Conservation (phyloP, 1,140 invertebrate species). For the Drosophila triauraria region DNA sequence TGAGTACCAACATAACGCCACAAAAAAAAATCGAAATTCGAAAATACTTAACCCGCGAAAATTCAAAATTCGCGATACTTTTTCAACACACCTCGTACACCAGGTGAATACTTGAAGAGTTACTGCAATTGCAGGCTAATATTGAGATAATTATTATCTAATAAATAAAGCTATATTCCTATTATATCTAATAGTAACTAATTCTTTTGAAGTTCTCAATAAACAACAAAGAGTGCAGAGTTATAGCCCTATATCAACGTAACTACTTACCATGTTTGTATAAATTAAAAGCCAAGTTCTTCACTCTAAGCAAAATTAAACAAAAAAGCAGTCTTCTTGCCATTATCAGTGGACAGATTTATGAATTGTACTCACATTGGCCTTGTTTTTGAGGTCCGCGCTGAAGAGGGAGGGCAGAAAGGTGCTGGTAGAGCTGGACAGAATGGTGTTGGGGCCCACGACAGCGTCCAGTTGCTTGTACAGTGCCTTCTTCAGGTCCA, state of each 20-base stretch:
- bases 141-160: neutral
- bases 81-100: too few relatives aligned
- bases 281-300: neutral
- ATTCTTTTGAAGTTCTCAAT: neutral
- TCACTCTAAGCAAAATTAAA: neutral
- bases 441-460: conserved; percentile 89
- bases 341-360: conserved; percentile 12
- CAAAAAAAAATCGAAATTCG: too few relatives aligned
- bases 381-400: conserved; percentile 91
- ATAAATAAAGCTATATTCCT: neutral
- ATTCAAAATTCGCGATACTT: too few relatives aligned
- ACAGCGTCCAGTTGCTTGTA: conserved; percentile 92
- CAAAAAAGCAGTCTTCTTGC: neutral
- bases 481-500: conserved; percentile 94
- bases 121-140: neutral
- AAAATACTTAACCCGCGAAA: too few relatives aligned
- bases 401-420: conserved; percentile 94
- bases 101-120: neutral
- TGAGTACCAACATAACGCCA: too few relatives aligned
- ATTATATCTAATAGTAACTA: neutral
- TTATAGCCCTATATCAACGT: too few relatives aligned
- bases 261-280: too few relatives aligned
- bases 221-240: too few relatives aligned
- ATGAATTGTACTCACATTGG: conserved; percentile 86
- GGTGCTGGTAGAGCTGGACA: conserved; percentile 96